Evolutionary conservation across 2,113 vertebrate genomes (phyloP), one percentile per base, ranked within the genome.

Genomic region (Mola mola): DNA sequence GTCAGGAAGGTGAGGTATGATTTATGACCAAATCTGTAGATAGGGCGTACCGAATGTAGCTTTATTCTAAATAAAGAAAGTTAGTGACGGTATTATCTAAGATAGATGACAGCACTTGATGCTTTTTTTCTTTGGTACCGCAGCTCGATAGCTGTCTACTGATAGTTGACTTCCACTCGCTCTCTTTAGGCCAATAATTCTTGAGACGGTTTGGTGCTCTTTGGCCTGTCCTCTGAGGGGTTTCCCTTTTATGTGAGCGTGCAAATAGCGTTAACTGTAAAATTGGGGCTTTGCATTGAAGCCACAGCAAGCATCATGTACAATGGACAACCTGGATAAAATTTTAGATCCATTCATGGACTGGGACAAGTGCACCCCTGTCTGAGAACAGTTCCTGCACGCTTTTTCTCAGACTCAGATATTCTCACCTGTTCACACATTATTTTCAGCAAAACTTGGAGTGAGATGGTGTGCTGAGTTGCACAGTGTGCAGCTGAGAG

Each of bases 91-190:
- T 16, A 41, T 2, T 37, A 21, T 71, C 59, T 28, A 33, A 49
- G 16, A 26, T 31, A 16, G 5, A 26, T 12, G 0, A 25, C 25
- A 13, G 28, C 36, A 40, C 26, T 53, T 36, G 6, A n/a, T n/a
- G n/a, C n/a, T 44, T 59, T 68, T 61, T 66, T 50, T 21, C 47
- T 41, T 24, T 48, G 61, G 16, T 58, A 59, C 22, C 48, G 17
- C 41, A 41, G 64, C 69, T 89, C 82, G 0, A 84, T 84, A 51
- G 17, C 75, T n/a, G n/a, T n/a, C n/a, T n/a, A n/a, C n/a, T n/a
- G n/a, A n/a, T n/a, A n/a, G 74, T 74, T 69, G 81, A 82, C 71
- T 59, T 44, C 49, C 48, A 21, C 26, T 38, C 55, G 40, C 13
- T 10, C 52, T 78, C 78, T 53, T 48, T 13, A 38, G 79, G 47